Evolutionary conservation across 2,888 invertebrate genomes (phyloP), one percentile per base, ranked within the genome.

Genomic region (Caenorhabditis wallacei): DNA sequence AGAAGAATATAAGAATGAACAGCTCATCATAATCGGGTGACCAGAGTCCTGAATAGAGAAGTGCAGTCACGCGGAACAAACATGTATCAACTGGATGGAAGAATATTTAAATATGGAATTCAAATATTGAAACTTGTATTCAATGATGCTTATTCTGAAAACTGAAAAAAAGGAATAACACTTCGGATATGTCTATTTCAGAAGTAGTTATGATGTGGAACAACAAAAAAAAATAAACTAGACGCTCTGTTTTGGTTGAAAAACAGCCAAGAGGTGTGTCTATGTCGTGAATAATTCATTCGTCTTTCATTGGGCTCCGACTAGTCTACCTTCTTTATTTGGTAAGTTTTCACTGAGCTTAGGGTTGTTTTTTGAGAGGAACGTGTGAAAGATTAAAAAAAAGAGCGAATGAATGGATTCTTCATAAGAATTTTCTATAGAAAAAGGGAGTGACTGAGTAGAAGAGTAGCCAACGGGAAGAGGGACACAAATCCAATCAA

Each of bases 231-330:
- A n/a, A n/a, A n/a, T n/a, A n/a, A n/a, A n/a, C n/a, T n/a, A n/a
- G n/a, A n/a, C n/a, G 26, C 20, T 70, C 54, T 43, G 54, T 24
- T 40, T 16, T 40, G 22, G 30, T 7, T n/a, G 59, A 53, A 51
- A 61, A 22, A 53, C 1, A 16, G 24, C 4, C 22, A 10, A 8
- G 13, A 46, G 1, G 56, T 24, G 64, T 57, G 75, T 40, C 26
- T 43, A 37, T 56, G 30, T 46, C 53, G 59, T 76, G 43, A 76
- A 59, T 76, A 76, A 76, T 76, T 76, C 76, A 76, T 69, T 69
- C 35, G n/a, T 46, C 30, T 48, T 35, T 35, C 53, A 11, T 64
- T 26, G 18, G 57, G 18, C 22, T 63, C 18, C 51, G 46, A 35
- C 20, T 46, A 66, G 74, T 57, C 57, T 74, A 56, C 53, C 56